These are phyloP conservation scores for Octomys mimax DNA, from an alignment of 2,797 vertebrate species.

Conservation along the genomic window DNA sequence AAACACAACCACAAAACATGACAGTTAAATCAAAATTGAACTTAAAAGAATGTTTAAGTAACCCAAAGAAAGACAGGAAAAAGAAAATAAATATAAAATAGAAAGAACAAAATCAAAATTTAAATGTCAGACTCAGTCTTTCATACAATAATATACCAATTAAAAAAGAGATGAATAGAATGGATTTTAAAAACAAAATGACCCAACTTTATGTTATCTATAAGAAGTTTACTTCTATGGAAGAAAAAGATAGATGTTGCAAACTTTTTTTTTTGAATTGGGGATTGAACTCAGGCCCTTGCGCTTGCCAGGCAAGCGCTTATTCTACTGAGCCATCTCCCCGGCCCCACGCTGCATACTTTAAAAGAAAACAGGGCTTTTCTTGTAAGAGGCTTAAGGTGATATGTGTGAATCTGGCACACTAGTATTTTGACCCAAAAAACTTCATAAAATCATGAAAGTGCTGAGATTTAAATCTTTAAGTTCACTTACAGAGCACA, in stretches of 20 bases:
- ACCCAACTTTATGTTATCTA: neutral
- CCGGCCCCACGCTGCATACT: neutral
- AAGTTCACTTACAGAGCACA: neutral
- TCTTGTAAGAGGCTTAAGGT: neutral
- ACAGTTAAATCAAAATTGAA: neutral
- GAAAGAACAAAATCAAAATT: neutral
- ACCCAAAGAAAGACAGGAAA: neutral
- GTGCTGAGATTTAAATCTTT: neutral
- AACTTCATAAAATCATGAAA: neutral
- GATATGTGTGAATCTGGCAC: neutral
- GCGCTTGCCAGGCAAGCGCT: no score
- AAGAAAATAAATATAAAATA: neutral
- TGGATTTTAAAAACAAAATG: neutral
- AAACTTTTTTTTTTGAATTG: neutral
- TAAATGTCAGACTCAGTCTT: neutral
- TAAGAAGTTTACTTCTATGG: neutral
- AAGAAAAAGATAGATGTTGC: neutral
- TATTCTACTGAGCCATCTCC: no score
- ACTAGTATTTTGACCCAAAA: neutral
- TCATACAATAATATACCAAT: neutral
- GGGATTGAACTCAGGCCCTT: no score
- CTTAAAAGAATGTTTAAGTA: neutral
- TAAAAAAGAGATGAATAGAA: neutral
- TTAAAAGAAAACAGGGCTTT: neutral
- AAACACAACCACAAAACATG: neutral